Evolutionary conservation across 2,113 vertebrate genomes (phyloP), one percentile per base, ranked within the genome.

Genomic region (Channa argus): DNA sequence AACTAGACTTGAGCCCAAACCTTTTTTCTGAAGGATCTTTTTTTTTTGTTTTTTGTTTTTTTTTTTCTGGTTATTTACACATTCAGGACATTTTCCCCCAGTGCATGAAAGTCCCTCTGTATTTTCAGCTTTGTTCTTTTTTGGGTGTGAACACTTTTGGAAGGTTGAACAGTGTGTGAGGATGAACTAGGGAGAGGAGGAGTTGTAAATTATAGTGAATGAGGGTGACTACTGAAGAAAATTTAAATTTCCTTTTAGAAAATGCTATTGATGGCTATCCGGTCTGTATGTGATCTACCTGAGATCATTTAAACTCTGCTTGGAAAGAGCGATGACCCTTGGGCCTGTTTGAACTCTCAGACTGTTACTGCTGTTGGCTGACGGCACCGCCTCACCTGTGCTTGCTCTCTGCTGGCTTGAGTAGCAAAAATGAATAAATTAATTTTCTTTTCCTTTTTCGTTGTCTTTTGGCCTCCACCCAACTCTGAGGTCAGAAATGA

Each of bases 401-500:
- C 86, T 91, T 87, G 90, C 88, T 82, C 92, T 91, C 91, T 92
- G 92, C 92, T 92, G 92, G 92, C 90, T 91, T 88, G 88, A 92
- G 91, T 91, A 93, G 91, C 92, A 91, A 91, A 89, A 24, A 24
- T 24, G 24, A 24, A 66, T 71, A 65, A 77, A 66, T 66, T 1
- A 71, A 11, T 47, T 34, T 46, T 39, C 43, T 38, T 49, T 49
- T 2, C 45, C 14, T 62, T n/a, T 14, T 5, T 37, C 8, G 14
- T 33, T 49, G 24, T 24, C 24, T 15, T 59, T 11, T 49, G 44
- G 15, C 62, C 55, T 58, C 51, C 9, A 12, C 39, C 6, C 14
- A 33, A 45, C 63, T 52, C 38, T 15, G 51, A 52, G 55, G 63
- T 72, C 51, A 37, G 50, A 58, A 51, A 72, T 47, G 1, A 82